Conservation (phyloP, 2,888 invertebrate genomes). For the Amiota communis region DNA sequence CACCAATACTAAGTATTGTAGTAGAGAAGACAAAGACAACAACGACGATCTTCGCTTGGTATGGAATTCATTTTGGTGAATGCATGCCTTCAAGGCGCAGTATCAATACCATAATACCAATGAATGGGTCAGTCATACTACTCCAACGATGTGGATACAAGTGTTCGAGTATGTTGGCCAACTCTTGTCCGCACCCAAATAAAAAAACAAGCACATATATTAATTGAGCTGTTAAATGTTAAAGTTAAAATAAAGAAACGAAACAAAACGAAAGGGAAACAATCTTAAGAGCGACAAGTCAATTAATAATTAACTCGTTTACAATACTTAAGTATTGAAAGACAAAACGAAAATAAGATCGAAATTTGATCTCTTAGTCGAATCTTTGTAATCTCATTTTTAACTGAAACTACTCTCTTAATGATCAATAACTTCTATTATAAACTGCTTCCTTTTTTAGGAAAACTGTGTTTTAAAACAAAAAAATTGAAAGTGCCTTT, state of each 20-base stretch:
- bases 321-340: conserved; percentile 32
- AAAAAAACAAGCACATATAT: conserved; percentile 50
- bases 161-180: conserved; percentile 44
- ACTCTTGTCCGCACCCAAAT: conserved; percentile 15
- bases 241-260: conserved; percentile 57
- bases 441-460: no score
- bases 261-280: no score
- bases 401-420: no score
- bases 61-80: background rate
- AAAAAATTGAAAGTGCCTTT: no score
- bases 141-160: conserved; percentile 39
- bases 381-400: no score
- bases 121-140: conserved; percentile 23
- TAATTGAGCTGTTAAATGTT: conserved; percentile 67
- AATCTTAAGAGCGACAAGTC: conserved; percentile 59
- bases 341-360: no score
- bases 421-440: no score
- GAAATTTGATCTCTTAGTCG: no score
- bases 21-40: conserved; percentile 31
- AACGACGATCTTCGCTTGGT: conserved; percentile 35
- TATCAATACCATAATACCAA: no score
- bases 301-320: conserved; percentile 67
- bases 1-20: no score
- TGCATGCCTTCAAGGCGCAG: no score
- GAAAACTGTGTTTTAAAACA: no score